phyloP scores from a whole-genome alignment of 2,797 vertebrate genomes.

The Harpagifer antarcticus region DNA sequence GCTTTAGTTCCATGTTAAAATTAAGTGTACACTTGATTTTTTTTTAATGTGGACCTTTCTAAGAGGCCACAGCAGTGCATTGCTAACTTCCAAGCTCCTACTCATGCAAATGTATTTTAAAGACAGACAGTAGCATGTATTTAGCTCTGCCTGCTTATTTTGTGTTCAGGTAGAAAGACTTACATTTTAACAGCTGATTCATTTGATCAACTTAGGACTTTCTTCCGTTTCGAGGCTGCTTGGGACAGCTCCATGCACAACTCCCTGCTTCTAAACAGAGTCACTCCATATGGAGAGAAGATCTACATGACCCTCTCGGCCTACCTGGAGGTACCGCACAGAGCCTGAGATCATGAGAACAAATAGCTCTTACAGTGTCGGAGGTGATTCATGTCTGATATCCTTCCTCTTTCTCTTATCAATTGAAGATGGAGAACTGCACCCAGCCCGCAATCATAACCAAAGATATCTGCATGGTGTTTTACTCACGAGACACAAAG shows the following conservation, averaged over 20 bases:
- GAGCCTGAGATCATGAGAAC: constrained; percentile 16
- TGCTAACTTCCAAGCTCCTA: no score
- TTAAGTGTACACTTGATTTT: no score
- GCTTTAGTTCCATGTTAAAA: no score
- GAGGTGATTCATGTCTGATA: constrained; percentile 22
- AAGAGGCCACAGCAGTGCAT: no score
- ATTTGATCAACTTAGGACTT: constrained; percentile 85
- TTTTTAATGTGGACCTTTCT: no score
- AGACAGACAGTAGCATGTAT: constrained; percentile 31
- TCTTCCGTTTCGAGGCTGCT: constrained; percentile 95
- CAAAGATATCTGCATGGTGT: constrained; percentile 99
- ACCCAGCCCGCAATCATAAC: constrained; percentile 94
- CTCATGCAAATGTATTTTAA: no score
- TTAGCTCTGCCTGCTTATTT: constrained; percentile 25
- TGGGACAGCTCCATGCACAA: constrained; percentile 99
- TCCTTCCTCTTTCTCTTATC: constrained; percentile 36
- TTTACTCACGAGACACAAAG: constrained; percentile 96
- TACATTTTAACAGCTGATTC: neutral
- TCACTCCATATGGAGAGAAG: constrained; percentile 96
- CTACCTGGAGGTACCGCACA: constrained; percentile 91
- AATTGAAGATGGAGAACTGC: constrained; percentile 94
- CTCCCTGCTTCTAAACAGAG: constrained; percentile 94
- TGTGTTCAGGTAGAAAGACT: neutral
- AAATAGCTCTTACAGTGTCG: constrained; percentile 10
- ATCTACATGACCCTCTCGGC: constrained; percentile 99